A percentile compares a stretch with the other conserved stretches of the same genome.
Evolutionary conservation across 2,113 vertebrate species (phyloP).

Genomic region (Numenius arquata): DNA sequence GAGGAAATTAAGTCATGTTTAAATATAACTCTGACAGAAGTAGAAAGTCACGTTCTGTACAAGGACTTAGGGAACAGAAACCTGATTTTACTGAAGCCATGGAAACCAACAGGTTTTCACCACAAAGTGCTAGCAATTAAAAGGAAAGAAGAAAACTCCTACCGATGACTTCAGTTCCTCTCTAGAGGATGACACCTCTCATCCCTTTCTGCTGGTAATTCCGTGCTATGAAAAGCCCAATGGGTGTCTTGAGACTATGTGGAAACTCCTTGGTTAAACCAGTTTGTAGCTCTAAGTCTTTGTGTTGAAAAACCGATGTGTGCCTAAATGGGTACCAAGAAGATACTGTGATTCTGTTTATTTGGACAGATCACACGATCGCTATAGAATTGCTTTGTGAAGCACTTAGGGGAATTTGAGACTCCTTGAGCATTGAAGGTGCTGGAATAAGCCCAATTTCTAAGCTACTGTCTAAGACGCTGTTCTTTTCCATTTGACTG

Average conservation of each 20-base stretch:
- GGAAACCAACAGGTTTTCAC: not conserved
- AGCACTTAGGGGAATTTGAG: conserved; percentile 14
- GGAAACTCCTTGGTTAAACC: not conserved
- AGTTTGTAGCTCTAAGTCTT: not conserved
- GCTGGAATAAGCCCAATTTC: not conserved
- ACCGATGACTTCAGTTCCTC: not conserved
- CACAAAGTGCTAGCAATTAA: not conserved
- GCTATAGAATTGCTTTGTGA: not conserved
- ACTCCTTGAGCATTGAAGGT: not conserved
- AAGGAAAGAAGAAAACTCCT: not conserved
- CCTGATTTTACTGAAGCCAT: not conserved
- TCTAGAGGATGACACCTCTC: not conserved
- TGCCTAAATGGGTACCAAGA: not conserved
- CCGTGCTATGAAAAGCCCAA: not conserved
- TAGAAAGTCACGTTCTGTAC: not conserved
- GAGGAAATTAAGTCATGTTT: not conserved
- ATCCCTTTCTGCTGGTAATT: not conserved
- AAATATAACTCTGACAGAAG: not conserved
- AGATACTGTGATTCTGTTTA: too few species aligned
- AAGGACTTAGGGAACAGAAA: not conserved
- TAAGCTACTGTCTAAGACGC: not conserved
- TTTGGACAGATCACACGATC: not conserved
- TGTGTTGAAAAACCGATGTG: not conserved
- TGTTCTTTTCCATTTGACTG: not conserved
- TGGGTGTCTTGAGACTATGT: not conserved